Percentiles rank a stretch among this genome's conserved stretches.
phyloP scores from a whole-genome alignment of 1,140 invertebrate species.

The Varroa destructor region DNA sequence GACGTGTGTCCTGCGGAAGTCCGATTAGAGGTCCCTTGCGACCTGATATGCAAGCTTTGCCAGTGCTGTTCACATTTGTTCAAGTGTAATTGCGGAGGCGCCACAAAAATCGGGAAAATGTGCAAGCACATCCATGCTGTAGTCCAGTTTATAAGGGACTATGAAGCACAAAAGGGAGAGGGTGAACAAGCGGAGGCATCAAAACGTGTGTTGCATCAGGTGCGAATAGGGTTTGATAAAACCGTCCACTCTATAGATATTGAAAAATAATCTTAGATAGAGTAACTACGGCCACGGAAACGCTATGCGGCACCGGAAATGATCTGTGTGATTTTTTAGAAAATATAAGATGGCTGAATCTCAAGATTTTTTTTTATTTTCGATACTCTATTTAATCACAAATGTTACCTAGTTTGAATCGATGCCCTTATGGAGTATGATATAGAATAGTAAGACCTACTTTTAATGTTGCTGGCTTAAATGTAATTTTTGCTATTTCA shows the following conservation, averaged over 20 bases:
- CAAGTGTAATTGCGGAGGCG: constrained; percentile 20
- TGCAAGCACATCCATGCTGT: constrained; percentile 27
- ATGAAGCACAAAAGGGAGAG: too few relatives aligned
- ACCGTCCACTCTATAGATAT: too few relatives aligned
- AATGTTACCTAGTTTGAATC: neutral
- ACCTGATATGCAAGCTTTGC: constrained; percentile 6
- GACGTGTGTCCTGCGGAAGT: constrained; percentile 7
- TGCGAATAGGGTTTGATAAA: too few relatives aligned
- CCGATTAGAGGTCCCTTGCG: neutral
- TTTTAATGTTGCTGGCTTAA: neutral
- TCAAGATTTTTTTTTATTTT: neutral
- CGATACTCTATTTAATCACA: neutral
- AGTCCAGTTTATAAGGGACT: neutral
- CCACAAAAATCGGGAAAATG: constrained; percentile 24
- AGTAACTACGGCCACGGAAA: neutral
- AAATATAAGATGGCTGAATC: too few relatives aligned
- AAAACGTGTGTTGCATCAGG: too few relatives aligned
- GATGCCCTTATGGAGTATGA: neutral
- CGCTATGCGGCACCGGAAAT: neutral
- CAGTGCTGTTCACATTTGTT: constrained; percentile 15
- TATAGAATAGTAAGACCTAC: too few relatives aligned
- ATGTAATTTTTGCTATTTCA: neutral
- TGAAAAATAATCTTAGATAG: too few relatives aligned
- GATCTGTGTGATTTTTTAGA: too few relatives aligned
- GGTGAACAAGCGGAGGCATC: too few relatives aligned